Evolutionary conservation across 2,113 vertebrate genomes (phyloP), one percentile per base, ranked within the genome.

Genomic region (Osmerus eperlanus): DNA sequence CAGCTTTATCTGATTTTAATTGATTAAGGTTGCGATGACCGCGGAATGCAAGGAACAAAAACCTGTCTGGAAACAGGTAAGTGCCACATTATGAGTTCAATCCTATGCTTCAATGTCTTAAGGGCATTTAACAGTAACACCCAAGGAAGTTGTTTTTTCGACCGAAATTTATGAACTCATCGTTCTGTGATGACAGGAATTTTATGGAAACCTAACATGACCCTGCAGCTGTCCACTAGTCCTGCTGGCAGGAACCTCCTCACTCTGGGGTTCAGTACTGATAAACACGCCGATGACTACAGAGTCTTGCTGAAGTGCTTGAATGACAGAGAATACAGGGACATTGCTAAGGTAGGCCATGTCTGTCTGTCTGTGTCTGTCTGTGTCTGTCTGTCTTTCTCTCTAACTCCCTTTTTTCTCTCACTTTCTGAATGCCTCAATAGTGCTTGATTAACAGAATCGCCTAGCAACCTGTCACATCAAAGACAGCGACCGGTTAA

Each of bases 141-240:
- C 41, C 41, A 47, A 47, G 41, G 41, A 47, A 47, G 41, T 47
- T 2, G 7, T 11, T 47, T 11, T 47, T 47, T 47, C 2, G 3
- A 47, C 41, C 12, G 41, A 47, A 47, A 9, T 47, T 47, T 5
- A 47, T 11, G 7, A 47, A 47, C 9, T 25, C 60, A 2, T 72
- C 19, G 21, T 41, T 16, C 65, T 67, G 15, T 60, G 55, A 51
- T 28, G 21, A 13, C 12, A 93, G 92, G 92, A 59, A 86, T 82
- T 52, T 68, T 83, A n/a, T 93, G 91, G 91, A 36, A 77, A 47
- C 86, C 92, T 0, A 83, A 88, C 66, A 84, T 92, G 51, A 83
- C 66, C 0, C 0, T 90, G 80, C 16, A 28, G 64, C 62, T 7
- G 7, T 9, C 28, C 11, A 3, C 54, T 0, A 4, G 29, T 14